Conservation (phyloP, 2,797 vertebrate species). For the Peromyscus attwateri region DNA sequence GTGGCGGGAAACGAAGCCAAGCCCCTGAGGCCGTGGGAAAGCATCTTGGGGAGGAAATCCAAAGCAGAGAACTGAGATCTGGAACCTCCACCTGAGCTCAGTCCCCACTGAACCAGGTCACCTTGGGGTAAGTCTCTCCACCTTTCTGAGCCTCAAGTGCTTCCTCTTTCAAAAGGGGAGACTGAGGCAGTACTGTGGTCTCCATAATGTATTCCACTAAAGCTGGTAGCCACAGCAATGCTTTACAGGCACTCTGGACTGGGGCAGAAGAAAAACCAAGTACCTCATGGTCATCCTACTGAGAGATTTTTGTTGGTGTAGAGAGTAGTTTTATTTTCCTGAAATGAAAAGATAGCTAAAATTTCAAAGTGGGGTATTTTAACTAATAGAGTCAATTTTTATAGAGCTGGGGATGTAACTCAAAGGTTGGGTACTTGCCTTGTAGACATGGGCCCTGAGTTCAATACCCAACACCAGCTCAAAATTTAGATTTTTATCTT, state of each 20-base stretch:
- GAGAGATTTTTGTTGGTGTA: background rate
- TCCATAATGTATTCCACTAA: background rate
- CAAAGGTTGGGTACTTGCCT: background rate
- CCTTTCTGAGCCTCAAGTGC: background rate
- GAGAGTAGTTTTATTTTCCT: conserved; percentile 13
- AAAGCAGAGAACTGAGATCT: background rate
- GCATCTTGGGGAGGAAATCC: background rate
- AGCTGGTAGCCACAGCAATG: background rate
- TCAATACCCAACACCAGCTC: background rate
- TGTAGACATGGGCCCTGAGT: background rate
- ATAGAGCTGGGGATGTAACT: background rate
- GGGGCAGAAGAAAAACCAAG: background rate
- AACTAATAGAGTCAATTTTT: background rate
- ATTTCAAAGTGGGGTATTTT: conserved; percentile 45
- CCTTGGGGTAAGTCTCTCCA: background rate
- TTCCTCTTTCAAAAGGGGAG: background rate
- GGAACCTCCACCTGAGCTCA: background rate
- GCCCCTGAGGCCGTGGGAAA: background rate
- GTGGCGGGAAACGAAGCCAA: background rate
- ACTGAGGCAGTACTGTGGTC: no score
- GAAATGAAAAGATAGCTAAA: conserved; percentile 51
- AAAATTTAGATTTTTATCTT: background rate
- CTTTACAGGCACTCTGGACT: rapidly evolving
- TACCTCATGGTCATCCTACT: background rate
- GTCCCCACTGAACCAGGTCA: background rate